Percentiles rank a stretch among this genome's conserved stretches.
These are phyloP conservation scores for Dyspetes luteomarginatus DNA, from an alignment of 2,888 invertebrate species.

Conservation along the genomic window DNA sequence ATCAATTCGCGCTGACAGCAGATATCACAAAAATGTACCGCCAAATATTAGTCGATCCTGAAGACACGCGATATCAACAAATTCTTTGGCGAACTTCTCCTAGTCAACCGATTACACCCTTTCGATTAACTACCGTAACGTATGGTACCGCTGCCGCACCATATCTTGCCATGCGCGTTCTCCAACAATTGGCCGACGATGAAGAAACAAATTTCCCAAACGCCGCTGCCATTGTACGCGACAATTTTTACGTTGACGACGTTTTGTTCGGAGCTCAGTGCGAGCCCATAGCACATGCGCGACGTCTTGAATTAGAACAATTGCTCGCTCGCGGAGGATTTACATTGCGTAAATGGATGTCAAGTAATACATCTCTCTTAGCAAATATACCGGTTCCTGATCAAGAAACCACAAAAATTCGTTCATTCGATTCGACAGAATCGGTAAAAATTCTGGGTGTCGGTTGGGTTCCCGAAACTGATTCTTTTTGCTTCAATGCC, in stretches of 20 bases:
- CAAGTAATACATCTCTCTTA: neutral
- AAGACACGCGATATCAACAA: slow-evolving; percentile 59
- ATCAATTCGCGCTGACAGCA: slow-evolving; percentile 54
- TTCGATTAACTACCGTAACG: slow-evolving; percentile 53
- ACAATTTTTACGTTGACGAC: slow-evolving; percentile 69
- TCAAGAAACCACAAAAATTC: neutral
- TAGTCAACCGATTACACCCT: slow-evolving; percentile 23
- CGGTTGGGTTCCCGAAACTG: slow-evolving; percentile 6
- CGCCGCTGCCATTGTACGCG: slow-evolving; percentile 51
- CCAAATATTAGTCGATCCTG: slow-evolving; percentile 53
- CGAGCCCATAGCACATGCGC: neutral
- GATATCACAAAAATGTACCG: slow-evolving; percentile 64
- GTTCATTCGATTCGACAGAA: too few relatives aligned
- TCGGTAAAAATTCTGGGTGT: slow-evolving; percentile 33
- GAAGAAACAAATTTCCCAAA: slow-evolving; percentile 47
- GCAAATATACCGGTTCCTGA: neutral
- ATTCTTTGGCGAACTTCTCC: slow-evolving; percentile 53
- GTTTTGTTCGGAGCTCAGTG: slow-evolving; percentile 45
- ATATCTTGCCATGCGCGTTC: slow-evolving; percentile 65
- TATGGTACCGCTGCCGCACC: slow-evolving; percentile 66
- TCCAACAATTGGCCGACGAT: slow-evolving; percentile 66
- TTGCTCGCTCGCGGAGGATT: slow-evolving; percentile 12
- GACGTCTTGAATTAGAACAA: neutral
- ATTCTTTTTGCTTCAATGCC: slow-evolving; percentile 9
- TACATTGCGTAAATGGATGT: slow-evolving; percentile 12